Base-by-base conservation (phyloP, 2,888 invertebrate species). In the Rhaphigaster nebulosa region DNA sequence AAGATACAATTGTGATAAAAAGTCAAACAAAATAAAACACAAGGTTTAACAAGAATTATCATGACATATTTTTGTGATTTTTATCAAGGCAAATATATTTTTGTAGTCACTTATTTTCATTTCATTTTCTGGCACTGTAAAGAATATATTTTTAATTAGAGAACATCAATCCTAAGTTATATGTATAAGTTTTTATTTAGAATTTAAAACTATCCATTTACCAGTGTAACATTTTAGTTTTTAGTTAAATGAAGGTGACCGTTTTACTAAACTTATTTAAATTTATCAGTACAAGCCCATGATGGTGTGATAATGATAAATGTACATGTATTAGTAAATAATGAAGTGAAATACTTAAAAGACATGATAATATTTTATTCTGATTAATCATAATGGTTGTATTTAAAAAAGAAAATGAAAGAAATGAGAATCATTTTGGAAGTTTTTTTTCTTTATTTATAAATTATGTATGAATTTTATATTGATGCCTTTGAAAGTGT, bases 281-380 rank as follows among this genome's bases (percentile, higher is more conserved):
- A 84, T 84, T 45, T n/a, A 45, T 45, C 84, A 84, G 80, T 84
- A 84, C 45, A 84, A 84, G 45, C 84, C 45, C 45, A 84, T 45
- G 84, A 45, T 84, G 26, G 45, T 84, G 84, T 84, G 84, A 84
- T 84, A 84, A 26, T 84, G 45, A 80, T 80, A 41, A 41, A 45
- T 84, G 26, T 84, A 45, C n/a, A 45, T 45, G 26, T 41, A 26
- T 41, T 84, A 45, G 26, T 45, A 45, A 84, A 84, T 84, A 45
- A 84, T 84, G 84, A 84, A 84, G 45, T 84, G 84, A 84, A 84
- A 84, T 84, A 45, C 84, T 45, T 84, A 84, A 84, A 84, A 84
- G 41, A 84, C 84, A 84, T 84, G 8, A 84, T 41, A 23, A 45
- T 84, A n/a, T 45, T 84, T 26, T 45, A n/a, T 84, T 41, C 84